phyloP scores from a whole-genome alignment of 2,888 invertebrate species.

The Watsonalla cultraria region DNA sequence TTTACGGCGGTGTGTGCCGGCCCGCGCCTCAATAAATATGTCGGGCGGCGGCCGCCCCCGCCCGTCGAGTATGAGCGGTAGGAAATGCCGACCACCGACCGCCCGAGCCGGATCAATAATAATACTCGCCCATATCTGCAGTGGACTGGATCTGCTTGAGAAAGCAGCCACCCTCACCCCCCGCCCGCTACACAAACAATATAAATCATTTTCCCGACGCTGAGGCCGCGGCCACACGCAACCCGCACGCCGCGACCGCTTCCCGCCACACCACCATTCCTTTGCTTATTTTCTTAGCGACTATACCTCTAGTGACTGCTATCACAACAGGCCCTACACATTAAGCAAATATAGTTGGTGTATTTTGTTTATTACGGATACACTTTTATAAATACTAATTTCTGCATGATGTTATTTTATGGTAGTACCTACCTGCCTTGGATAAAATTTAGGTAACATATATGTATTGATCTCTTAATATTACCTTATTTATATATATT shows the following conservation, averaged over 20 bases:
- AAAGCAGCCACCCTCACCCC: slow-evolving; percentile 49
- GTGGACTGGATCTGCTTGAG: slow-evolving; percentile 76
- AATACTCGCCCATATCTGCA: slow-evolving; percentile 78
- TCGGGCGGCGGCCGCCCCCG: slow-evolving; percentile 49
- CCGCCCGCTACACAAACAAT: slow-evolving; percentile 68
- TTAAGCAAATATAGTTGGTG: too few relatives aligned
- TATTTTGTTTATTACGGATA: too few relatives aligned
- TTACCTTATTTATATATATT: too few relatives aligned
- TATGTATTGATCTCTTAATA: too few relatives aligned
- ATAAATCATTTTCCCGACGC: slow-evolving; percentile 74
- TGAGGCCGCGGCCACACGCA: slow-evolving; percentile 56
- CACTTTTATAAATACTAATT: too few relatives aligned
- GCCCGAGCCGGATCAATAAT: slow-evolving; percentile 74
- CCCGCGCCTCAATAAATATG: slow-evolving; percentile 69
- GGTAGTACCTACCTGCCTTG: too few relatives aligned
- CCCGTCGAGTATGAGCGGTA: slow-evolving; percentile 69
- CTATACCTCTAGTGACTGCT: neutral
- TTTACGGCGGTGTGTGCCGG: slow-evolving; percentile 58
- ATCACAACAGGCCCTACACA: too few relatives aligned
- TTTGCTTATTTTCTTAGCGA: neutral
- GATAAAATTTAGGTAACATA: too few relatives aligned
- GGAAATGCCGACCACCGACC: slow-evolving; percentile 69
- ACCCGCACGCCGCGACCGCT: slow-evolving; percentile 28
- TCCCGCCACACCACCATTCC: slow-evolving; percentile 14
- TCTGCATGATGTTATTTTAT: too few relatives aligned